A percentile compares a stretch with the other conserved stretches of the same genome.
Evolutionary conservation across 2,888 invertebrate genomes (phyloP).

Genomic region (Pecten maximus): DNA sequence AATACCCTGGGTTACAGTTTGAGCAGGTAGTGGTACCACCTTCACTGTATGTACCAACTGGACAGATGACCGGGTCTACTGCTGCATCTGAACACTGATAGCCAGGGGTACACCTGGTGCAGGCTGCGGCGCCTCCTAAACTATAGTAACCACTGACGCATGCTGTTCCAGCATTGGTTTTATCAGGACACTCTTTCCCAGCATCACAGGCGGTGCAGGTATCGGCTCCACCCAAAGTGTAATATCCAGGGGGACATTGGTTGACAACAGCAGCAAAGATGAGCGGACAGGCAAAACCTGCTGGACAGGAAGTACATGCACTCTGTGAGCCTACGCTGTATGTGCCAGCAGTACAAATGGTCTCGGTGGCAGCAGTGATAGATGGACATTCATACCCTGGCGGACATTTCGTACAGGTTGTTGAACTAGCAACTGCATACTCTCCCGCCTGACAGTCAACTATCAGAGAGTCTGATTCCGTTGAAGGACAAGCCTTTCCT

Average conservation of each 20-base stretch:
- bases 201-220: constrained; percentile 76
- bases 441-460: constrained; percentile 69
- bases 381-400: constrained; percentile 73
- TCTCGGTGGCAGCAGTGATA: constrained; percentile 65
- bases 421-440: constrained; percentile 71
- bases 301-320: constrained; percentile 75
- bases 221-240: constrained; percentile 68
- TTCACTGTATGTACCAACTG: constrained; percentile 71
- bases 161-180: constrained; percentile 65
- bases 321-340: constrained; percentile 74
- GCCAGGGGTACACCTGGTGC: constrained; percentile 76
- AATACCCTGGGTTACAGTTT: constrained; percentile 70
- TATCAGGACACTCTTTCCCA: constrained; percentile 75
- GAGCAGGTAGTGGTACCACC: constrained; percentile 62
- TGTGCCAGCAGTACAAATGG: constrained; percentile 70
- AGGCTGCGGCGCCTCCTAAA: constrained; percentile 72
- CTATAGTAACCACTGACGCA: constrained; percentile 78
- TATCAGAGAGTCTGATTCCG: constrained; percentile 58
- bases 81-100: constrained; percentile 68
- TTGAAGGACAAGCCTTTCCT: constrained; percentile 74
- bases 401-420: constrained; percentile 74
- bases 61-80: constrained; percentile 71
- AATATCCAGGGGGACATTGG: constrained; percentile 74
- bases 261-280: constrained; percentile 68
- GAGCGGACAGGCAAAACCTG: constrained; percentile 79